Evolutionary conservation across 2,888 invertebrate species (phyloP), one percentile per base, ranked within the genome.

Genomic region (Aquatica leii): DNA sequence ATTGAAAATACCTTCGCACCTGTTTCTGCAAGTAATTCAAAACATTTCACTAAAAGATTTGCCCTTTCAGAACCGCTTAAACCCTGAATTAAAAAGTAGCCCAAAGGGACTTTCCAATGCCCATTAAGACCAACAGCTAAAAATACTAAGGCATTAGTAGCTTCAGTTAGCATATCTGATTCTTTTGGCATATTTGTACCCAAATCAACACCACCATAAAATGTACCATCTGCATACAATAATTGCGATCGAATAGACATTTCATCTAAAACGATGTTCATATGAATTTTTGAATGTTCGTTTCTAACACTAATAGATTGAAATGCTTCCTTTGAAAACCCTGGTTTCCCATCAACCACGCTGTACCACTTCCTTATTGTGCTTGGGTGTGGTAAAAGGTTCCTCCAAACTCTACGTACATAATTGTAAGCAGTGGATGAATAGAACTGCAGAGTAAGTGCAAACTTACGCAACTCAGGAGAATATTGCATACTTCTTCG

Each of bases 1-100:
- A 74, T 6, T n/a, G 69, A 59, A 11, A 70, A 49, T 49, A 69
- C 58, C 14, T 34, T 40, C 5, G 68, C 70, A n/a, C 59, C 62
- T 17, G 57, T 64, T n/a, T 63, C 54, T 46, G 49, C 12, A 8
- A 66, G 31, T 31, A 31, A 31, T 31, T 31, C 31, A 31, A 31
- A 31, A 31, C 9, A 31, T 31, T 31, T 31, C 31, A 31, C 5
- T 31, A 31, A 31, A 31, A 31, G 31, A 31, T 31, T 31, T 31
- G 31, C 31, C 31, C 31, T 31, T 31, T 31, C 31, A 31, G 5
- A 6, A 9, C 31, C 31, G 9, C 31, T 31, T 31, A 31, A 31
- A 31, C 31, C 31, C 31, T 31, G 31, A 31, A 31, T 31, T 31
- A 31, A 31, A 31, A 31, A 31, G 31, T 31, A 31, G 9, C 31